Conservation (phyloP, 2,113 vertebrate species). For the Monopterus albus region DNA sequence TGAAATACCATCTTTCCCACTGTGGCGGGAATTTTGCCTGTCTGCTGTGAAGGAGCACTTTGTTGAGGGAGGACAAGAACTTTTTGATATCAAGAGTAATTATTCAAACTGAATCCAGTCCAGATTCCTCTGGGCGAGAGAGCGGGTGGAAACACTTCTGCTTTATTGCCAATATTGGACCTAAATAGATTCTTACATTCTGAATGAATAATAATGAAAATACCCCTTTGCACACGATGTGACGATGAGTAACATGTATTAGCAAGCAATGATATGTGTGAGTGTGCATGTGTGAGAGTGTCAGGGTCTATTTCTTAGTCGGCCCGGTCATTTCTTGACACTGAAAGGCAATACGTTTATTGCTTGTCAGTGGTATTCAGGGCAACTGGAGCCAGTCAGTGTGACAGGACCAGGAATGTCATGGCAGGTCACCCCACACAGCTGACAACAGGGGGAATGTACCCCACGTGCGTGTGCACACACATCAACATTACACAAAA, state of each 20-base stretch:
- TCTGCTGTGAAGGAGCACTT: constrained; percentile 41
- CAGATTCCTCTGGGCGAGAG: constrained; percentile 33
- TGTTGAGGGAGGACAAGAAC: constrained; percentile 52
- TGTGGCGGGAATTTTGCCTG: constrained; percentile 21
- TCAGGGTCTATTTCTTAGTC: constrained; percentile 19
- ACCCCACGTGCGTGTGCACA: constrained; percentile 20
- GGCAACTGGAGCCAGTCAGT: constrained; percentile 64
- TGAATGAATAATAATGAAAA: constrained; percentile 40
- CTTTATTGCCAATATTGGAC: constrained; percentile 32
- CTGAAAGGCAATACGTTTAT: constrained; percentile 58
- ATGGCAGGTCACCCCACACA: constrained; percentile 73
- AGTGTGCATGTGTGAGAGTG: not conserved
- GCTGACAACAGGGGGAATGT: constrained; percentile 67
- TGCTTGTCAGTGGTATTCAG: constrained; percentile 65
- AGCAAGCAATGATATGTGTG: constrained; percentile 26
- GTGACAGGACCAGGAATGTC: constrained; percentile 71
- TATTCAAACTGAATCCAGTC: constrained; percentile 41
- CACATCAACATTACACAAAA: constrained; percentile 27
- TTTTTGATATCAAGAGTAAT: constrained; percentile 49
- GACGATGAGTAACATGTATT: constrained; percentile 6
- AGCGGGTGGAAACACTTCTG: constrained; percentile 43
- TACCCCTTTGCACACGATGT: not conserved
- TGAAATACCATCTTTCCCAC: constrained; percentile 32
- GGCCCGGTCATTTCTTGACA: constrained; percentile 58
- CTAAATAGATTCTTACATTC: constrained; percentile 31